phyloP scores from a whole-genome alignment of 2,113 vertebrate genomes.

The Ceyx cyanopectus region DNA sequence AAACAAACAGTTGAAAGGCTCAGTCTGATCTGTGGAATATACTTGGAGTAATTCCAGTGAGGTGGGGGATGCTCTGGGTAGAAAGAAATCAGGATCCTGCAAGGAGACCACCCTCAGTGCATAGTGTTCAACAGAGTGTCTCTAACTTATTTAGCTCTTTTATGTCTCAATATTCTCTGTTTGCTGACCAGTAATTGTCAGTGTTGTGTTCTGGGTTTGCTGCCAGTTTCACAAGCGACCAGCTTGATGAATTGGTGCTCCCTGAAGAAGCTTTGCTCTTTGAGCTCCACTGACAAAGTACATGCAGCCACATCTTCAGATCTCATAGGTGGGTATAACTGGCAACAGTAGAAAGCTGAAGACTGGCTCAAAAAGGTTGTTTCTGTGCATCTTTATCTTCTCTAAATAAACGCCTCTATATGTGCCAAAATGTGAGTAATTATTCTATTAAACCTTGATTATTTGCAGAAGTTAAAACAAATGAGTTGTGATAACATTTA shows the following conservation, averaged over 20 bases:
- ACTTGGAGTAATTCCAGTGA: background rate
- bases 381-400: background rate
- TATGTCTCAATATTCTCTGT: background rate
- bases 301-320: background rate
- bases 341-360: background rate
- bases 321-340: accelerated
- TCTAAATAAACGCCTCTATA: background rate
- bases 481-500: background rate
- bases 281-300: background rate
- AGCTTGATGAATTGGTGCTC: background rate
- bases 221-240: accelerated
- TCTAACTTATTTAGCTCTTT: conserved; percentile 4
- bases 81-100: background rate
- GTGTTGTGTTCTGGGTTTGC: background rate
- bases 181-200: background rate
- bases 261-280: background rate
- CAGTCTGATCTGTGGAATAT: background rate
- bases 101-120: background rate
- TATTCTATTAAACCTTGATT: conserved; percentile 6
- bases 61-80: background rate
- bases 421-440: background rate
- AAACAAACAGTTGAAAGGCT: background rate
- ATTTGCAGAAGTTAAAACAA: conserved; percentile 27
- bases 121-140: background rate
- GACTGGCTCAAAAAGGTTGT: background rate